Percentiles rank a stretch among this genome's conserved stretches.
Conservation (phyloP, 2,888 invertebrate species). For the Ectemnius continuus region DNA sequence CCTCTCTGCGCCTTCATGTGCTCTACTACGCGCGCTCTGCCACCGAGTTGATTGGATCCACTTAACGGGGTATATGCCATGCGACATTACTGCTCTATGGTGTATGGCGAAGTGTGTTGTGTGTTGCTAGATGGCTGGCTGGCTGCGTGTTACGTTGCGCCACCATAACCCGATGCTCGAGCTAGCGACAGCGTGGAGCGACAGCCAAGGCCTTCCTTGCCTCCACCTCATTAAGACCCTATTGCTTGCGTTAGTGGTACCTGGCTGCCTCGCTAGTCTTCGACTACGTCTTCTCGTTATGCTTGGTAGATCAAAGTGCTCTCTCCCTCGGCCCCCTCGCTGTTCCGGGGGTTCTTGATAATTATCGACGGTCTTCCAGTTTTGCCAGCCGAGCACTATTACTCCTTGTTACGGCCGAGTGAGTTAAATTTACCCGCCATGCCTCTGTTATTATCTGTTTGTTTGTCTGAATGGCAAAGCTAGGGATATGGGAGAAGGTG, state of each 20-base stretch:
- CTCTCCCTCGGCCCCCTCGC: neutral
- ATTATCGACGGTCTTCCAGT: neutral
- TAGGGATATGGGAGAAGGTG: too few relatives aligned
- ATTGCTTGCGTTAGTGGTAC: conserved; percentile 34
- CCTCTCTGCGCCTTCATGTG: conserved; percentile 52
- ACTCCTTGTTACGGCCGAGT: too few relatives aligned
- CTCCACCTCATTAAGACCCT: conserved; percentile 28
- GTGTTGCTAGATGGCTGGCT: too few relatives aligned
- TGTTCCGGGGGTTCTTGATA: neutral
- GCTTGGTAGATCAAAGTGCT: neutral
- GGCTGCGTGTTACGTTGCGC: conserved; percentile 56
- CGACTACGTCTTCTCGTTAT: conserved; percentile 6
- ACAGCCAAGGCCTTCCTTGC: conserved; percentile 60
- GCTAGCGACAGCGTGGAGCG: conserved; percentile 64
- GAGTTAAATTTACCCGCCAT: too few relatives aligned
- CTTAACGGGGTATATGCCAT: conserved; percentile 75
- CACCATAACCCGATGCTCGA: conserved; percentile 66
- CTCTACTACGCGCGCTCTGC: conserved; percentile 57
- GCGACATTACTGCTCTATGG: conserved; percentile 76
- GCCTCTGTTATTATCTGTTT: too few relatives aligned
- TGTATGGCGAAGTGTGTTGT: conserved; percentile 71
- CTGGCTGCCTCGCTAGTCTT: conserved; percentile 46
- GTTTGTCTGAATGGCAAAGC: too few relatives aligned
- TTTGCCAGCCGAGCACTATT: neutral
- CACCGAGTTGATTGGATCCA: conserved; percentile 77